phyloP scores from a whole-genome alignment of 2,113 vertebrate species.

The Hemiprocne comata region DNA sequence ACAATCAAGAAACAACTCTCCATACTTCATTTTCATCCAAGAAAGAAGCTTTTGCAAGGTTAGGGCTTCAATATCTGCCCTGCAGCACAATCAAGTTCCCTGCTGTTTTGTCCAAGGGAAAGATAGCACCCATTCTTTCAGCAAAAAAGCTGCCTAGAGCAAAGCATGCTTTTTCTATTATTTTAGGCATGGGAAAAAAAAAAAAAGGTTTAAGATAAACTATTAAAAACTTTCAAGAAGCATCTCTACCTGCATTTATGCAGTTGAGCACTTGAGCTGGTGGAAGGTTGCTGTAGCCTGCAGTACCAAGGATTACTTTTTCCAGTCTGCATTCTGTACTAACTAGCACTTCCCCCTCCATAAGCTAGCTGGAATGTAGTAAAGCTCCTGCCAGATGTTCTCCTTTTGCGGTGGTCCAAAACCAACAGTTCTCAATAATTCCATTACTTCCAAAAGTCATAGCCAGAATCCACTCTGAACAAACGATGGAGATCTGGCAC shows the following conservation, averaged over 20 bases:
- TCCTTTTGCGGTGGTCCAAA: slow-evolving; percentile 8
- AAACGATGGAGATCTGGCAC: neutral
- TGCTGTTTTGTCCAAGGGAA: neutral
- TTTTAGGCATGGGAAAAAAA: neutral
- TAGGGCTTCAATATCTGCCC: neutral
- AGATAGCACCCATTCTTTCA: neutral
- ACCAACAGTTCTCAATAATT: slow-evolving; percentile 40
- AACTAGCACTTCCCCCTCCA: neutral
- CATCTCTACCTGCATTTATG: neutral
- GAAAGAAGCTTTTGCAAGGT: neutral
- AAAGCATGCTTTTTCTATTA: neutral
- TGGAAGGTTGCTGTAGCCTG: neutral
- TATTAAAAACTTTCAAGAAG: neutral
- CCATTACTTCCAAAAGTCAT: slow-evolving; percentile 10
- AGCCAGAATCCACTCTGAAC: neutral
- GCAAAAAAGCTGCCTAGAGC: neutral
- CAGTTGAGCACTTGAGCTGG: neutral
- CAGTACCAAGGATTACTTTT: neutral
- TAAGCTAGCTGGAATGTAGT: neutral
- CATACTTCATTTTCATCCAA: neutral
- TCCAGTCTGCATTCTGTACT: neutral
- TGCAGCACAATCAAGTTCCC: neutral
- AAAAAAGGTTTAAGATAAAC: neutral
- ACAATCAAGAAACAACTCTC: neutral
- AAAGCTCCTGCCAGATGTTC: slow-evolving; percentile 17